Evolutionary conservation across 2,888 invertebrate species (phyloP).

Genomic region (Lycaena phlaeas): DNA sequence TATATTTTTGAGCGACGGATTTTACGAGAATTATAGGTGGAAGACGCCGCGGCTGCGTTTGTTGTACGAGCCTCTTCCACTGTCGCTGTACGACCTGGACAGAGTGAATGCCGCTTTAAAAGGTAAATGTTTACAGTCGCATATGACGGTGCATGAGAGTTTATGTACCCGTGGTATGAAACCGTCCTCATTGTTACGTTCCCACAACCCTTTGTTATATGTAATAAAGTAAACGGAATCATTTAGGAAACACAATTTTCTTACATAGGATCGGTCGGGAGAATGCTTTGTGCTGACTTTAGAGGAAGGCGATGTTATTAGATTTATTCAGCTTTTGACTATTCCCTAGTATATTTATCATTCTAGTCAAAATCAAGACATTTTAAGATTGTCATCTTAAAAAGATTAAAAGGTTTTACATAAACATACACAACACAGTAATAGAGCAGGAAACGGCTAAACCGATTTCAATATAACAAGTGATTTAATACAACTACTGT

Average conservation of each 20-base stretch:
- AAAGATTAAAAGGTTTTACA: no score
- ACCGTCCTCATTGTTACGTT: constrained; percentile 31
- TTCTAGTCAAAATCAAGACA: no score
- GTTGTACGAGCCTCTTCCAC: constrained; percentile 63
- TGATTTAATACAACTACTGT: no score
- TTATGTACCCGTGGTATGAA: constrained; percentile 38
- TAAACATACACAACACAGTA: no score
- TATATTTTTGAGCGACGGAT: constrained; percentile 64
- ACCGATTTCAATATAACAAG: no score
- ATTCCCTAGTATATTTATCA: not conserved
- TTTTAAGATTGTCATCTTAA: no score
- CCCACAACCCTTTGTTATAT: constrained; percentile 11
- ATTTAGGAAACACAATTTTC: constrained; percentile 4
- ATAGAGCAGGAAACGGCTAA: no score
- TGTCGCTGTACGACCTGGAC: constrained; percentile 66
- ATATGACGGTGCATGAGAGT: constrained; percentile 40
- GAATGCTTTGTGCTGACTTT: constrained; percentile 7
- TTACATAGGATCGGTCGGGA: not conserved
- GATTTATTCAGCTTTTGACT: not conserved
- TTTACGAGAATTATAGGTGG: constrained; percentile 43
- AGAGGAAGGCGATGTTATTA: not conserved
- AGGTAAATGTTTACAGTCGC: constrained; percentile 62
- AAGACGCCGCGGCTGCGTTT: constrained; percentile 50
- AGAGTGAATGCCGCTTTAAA: constrained; percentile 67
- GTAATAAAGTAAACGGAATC: constrained; percentile 8